phyloP scores from a whole-genome alignment of 2,888 invertebrate species.

The Sphaerophoria rueppellii region DNA sequence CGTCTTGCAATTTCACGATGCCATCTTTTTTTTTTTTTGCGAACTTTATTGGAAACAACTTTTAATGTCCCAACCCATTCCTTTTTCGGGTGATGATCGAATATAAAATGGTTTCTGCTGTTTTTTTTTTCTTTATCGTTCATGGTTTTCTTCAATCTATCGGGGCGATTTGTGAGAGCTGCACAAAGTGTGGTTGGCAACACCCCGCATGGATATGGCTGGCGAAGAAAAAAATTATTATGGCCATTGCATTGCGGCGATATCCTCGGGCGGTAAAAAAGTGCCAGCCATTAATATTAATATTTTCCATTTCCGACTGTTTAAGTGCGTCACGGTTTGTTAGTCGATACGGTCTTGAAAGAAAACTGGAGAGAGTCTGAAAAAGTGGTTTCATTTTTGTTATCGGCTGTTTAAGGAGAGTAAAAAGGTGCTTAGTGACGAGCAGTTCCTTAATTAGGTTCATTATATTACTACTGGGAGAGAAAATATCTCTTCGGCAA shows the following conservation, averaged over 20 bases:
- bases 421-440: not conserved
- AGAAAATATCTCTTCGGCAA: too few relatives aligned
- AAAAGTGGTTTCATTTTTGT: constrained; percentile 1
- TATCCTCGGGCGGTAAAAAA: constrained; percentile 37
- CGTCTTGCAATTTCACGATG: constrained; percentile 38
- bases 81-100: constrained; percentile 65
- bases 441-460: not conserved
- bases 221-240: not conserved
- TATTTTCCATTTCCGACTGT: constrained; percentile 56
- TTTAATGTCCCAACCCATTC: constrained; percentile 58
- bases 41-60: constrained; percentile 32
- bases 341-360: constrained; percentile 16
- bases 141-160: constrained; percentile 40
- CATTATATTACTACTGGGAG: too few relatives aligned
- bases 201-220: constrained; percentile 42
- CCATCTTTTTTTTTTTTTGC: constrained; percentile 19
- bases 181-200: constrained; percentile 63
- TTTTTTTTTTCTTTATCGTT: constrained; percentile 16
- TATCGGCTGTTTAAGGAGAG: not conserved
- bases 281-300: constrained; percentile 64
- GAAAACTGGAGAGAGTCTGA: constrained; percentile 11
- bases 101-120: constrained; percentile 49
- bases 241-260: constrained; percentile 34
- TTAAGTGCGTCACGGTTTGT: constrained; percentile 37
- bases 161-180: constrained; percentile 54